These are phyloP conservation scores for Oxygymnocypris stewartii DNA, from an alignment of 2,113 vertebrate species.

Conservation along the genomic window DNA sequence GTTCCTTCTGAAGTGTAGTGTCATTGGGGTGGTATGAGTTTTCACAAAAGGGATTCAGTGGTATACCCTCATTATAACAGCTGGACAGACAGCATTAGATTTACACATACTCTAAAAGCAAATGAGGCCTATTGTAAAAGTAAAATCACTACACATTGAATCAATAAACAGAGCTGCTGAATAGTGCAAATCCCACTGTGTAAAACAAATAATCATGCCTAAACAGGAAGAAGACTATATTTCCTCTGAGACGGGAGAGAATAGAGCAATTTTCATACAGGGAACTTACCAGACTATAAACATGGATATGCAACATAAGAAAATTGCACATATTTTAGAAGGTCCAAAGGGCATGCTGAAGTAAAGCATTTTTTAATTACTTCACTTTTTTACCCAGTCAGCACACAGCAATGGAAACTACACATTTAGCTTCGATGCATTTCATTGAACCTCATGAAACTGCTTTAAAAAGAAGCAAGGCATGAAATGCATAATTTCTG, in stretches of 20 bases:
- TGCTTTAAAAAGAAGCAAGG: not conserved
- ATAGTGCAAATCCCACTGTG: not conserved
- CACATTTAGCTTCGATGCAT: conserved; percentile 30
- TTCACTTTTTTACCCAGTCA: conserved; percentile 30
- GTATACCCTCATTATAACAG: not conserved
- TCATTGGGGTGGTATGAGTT: not conserved
- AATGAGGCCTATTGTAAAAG: too few species aligned
- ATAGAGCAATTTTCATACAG: conserved; percentile 5
- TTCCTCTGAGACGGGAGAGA: conserved; percentile 16
- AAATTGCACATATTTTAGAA: conserved; percentile 16
- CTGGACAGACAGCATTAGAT: not conserved
- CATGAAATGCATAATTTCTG: not conserved
- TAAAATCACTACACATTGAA: not conserved
- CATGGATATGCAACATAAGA: not conserved
- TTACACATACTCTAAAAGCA: too few species aligned
- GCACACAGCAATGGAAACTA: not conserved
- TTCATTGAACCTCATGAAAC: not conserved
- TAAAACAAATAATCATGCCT: conserved; percentile 5
- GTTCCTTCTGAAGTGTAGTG: conserved; percentile 18
- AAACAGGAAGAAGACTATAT: conserved; percentile 26
- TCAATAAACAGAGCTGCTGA: conserved; percentile 27
- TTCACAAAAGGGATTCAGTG: not conserved
- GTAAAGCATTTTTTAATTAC: conserved; percentile 21
- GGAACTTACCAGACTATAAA: conserved; percentile 26
- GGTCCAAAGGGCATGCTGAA: conserved; percentile 24